These are phyloP conservation scores for Paedocypris micromegethes DNA, from an alignment of 2,797 vertebrate genomes.

Conservation along the genomic window DNA sequence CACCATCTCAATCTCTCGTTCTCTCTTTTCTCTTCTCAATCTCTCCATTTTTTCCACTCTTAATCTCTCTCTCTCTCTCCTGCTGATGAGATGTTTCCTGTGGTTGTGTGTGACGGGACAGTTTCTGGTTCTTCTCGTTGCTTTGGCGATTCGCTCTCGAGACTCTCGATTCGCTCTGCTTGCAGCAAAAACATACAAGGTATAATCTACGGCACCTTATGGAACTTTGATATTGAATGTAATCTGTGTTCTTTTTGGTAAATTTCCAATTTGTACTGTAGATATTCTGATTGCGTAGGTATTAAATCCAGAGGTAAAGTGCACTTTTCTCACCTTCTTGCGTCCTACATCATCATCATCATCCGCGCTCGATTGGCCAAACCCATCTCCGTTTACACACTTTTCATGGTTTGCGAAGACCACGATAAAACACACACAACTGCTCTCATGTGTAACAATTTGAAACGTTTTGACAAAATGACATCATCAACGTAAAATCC, in stretches of 20 bases:
- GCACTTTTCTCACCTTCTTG: constrained; percentile 70
- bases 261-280: constrained; percentile 64
- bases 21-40: no score
- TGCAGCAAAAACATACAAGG: constrained; percentile 46
- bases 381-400: constrained; percentile 54
- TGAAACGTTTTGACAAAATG: no score
- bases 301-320: constrained; percentile 70
- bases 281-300: constrained; percentile 58
- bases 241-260: constrained; percentile 66
- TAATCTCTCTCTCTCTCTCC: no score
- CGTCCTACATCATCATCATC: constrained; percentile 42
- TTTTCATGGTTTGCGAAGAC: constrained; percentile 49
- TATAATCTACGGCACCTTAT: constrained; percentile 70
- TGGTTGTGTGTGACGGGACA: no score
- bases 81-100: no score
- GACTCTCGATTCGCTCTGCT: neutral
- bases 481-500: no score
- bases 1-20: constrained; percentile 25
- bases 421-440: no score
- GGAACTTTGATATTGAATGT: constrained; percentile 79
- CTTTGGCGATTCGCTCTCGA: no score
- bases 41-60: no score
- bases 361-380: constrained; percentile 39
- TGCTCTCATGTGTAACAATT: no score
- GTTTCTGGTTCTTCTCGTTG: no score